phyloP scores from a whole-genome alignment of 2,113 vertebrate species.

The Grammomys surdaster region DNA sequence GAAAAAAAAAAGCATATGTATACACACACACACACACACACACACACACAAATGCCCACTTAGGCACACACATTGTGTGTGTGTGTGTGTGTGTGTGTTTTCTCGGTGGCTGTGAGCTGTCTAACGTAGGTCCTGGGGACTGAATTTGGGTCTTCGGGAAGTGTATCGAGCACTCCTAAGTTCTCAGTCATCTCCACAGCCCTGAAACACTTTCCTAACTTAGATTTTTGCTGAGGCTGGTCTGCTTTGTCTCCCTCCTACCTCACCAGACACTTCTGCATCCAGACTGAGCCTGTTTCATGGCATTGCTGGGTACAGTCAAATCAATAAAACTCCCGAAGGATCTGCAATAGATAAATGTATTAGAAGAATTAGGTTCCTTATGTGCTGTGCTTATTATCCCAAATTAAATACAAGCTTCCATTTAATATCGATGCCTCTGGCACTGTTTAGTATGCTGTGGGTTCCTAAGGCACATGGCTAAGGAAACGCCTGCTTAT shows the following conservation, averaged over 20 bases:
- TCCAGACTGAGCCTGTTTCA: neutral
- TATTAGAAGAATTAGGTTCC: neutral
- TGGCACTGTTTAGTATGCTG: neutral
- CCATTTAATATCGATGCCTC: neutral
- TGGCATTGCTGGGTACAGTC: neutral
- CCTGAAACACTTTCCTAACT: neutral
- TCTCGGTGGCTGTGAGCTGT: no score
- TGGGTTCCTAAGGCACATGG: neutral
- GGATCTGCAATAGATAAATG: neutral
- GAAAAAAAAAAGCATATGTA: neutral
- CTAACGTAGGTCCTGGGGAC: neutral
- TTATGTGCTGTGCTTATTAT: neutral
- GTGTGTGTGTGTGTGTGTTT: neutral
- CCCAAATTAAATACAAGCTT: neutral
- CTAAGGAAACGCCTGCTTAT: neutral
- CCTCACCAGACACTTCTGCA: neutral
- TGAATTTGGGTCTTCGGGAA: no score
- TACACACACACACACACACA: no score
- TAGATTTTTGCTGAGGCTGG: neutral
- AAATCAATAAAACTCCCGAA: neutral
- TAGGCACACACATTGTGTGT: neutral
- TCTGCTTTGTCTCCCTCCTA: neutral
- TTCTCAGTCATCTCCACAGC: neutral
- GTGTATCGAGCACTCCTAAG: neutral
- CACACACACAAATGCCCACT: neutral